phyloP scores from a whole-genome alignment of 2,888 invertebrate genomes.

The Stramonita haemastoma region DNA sequence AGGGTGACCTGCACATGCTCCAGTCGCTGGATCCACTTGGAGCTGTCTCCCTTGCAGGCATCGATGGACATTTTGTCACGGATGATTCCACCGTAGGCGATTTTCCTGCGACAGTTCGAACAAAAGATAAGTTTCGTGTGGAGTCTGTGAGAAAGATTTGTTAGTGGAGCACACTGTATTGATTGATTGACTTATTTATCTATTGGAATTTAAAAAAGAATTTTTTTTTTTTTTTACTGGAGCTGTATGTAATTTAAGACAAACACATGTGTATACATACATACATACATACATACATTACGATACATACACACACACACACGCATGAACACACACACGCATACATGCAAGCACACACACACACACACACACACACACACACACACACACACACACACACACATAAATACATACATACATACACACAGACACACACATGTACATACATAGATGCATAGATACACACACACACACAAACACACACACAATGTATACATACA shows the following conservation, averaged over 20 bases:
- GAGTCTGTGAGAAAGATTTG: too few species aligned
- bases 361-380: not conserved
- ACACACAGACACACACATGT: not conserved
- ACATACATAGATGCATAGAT: too few species aligned
- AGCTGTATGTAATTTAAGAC: not conserved
- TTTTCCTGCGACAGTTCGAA: not conserved
- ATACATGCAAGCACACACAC: not conserved
- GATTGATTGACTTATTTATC: too few species aligned
- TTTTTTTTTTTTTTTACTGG: not conserved
- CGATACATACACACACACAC: too few species aligned
- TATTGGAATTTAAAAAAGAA: not conserved
- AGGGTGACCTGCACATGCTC: constrained; percentile 73
- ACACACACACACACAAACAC: not conserved
- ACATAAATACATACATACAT: too few species aligned
- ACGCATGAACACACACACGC: not conserved
- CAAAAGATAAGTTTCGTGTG: not conserved
- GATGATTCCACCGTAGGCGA: constrained; percentile 41
- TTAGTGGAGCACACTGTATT: not conserved
- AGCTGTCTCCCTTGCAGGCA: constrained; percentile 55
- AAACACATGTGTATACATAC: not conserved
- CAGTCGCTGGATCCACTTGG: constrained; percentile 57
- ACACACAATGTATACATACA: too few species aligned
- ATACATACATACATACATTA: not conserved
- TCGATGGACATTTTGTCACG: constrained; percentile 51
- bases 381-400: not conserved